A percentile compares a stretch with the other conserved stretches of the same genome.
Evolutionary conservation across 2,888 invertebrate genomes (phyloP).

Genomic region (Dorcus hopei): DNA sequence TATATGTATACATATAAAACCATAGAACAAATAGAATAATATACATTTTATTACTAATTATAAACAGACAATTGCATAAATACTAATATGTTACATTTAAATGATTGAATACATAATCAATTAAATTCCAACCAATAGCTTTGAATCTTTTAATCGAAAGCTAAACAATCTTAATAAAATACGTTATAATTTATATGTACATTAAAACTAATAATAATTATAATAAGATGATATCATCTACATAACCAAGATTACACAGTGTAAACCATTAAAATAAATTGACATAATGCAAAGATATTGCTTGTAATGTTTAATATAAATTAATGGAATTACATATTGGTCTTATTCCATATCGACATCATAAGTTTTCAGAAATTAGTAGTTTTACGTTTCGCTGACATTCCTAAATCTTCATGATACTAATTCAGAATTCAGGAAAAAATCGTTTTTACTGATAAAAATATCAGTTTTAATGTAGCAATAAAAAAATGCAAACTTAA

Average conservation of each 20-base stretch:
- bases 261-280: constrained; percentile 11
- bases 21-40: constrained; percentile 18
- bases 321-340: constrained; percentile 8
- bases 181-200: background rate
- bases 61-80: constrained; percentile 34
- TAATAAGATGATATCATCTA: background rate
- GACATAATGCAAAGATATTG: constrained; percentile 38
- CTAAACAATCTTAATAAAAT: too few species aligned
- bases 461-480: background rate
- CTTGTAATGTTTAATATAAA: constrained; percentile 19
- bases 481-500: constrained; percentile 14
- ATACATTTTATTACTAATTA: constrained; percentile 30
- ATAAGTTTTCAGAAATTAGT: constrained; percentile 20
- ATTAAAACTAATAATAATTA: background rate
- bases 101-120: constrained; percentile 7
- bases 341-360: constrained; percentile 22
- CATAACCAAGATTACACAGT: constrained; percentile 6
- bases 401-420: too few species aligned
- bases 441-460: too few species aligned
- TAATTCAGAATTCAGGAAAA: too few species aligned
- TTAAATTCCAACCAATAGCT: constrained; percentile 8
- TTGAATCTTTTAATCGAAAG: background rate
- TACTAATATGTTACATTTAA: constrained; percentile 22
- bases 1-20: background rate
- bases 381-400: constrained; percentile 1